Percentiles rank a stretch among this genome's conserved stretches.
These are phyloP conservation scores for Enhydra lutris DNA, from an alignment of 2,113 vertebrate genomes.

Conservation along the genomic window DNA sequence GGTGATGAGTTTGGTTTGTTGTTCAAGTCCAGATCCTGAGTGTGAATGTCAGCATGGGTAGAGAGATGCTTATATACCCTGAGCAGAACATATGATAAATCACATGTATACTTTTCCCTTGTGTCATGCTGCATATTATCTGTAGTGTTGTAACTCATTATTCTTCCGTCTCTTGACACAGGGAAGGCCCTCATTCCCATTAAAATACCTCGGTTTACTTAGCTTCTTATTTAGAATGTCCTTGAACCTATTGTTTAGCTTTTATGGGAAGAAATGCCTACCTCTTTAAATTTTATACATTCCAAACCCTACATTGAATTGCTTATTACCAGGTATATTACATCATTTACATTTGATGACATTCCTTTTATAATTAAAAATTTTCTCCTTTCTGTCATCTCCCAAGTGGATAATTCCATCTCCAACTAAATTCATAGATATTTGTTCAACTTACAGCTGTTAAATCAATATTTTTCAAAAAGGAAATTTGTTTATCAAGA, in stretches of 20 bases:
- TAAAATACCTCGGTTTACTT: slow-evolving; percentile 4
- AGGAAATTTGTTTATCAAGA: not conserved
- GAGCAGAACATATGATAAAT: not conserved
- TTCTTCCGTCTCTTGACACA: not conserved
- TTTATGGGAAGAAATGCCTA: not conserved
- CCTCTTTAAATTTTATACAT: not conserved
- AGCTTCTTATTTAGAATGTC: not conserved
- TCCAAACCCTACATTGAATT: not conserved
- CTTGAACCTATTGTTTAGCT: not conserved
- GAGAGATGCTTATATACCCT: not conserved
- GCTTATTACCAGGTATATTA: not conserved
- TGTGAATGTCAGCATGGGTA: not conserved
- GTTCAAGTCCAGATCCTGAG: not conserved
- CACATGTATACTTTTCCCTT: not conserved
- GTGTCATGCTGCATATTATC: not conserved
- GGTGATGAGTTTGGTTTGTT: not conserved
- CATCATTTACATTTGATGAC: not conserved
- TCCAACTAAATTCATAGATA: not conserved
- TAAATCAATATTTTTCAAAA: not conserved
- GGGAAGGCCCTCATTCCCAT: not conserved
- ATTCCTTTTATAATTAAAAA: not conserved
- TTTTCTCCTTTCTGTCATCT: not conserved
- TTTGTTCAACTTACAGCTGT: not conserved
- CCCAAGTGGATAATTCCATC: not conserved
- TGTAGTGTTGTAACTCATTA: not conserved